Percentiles rank a stretch among this genome's conserved stretches.
phyloP scores from a whole-genome alignment of 2,888 invertebrate species.

The Drosophila emarginata region DNA sequence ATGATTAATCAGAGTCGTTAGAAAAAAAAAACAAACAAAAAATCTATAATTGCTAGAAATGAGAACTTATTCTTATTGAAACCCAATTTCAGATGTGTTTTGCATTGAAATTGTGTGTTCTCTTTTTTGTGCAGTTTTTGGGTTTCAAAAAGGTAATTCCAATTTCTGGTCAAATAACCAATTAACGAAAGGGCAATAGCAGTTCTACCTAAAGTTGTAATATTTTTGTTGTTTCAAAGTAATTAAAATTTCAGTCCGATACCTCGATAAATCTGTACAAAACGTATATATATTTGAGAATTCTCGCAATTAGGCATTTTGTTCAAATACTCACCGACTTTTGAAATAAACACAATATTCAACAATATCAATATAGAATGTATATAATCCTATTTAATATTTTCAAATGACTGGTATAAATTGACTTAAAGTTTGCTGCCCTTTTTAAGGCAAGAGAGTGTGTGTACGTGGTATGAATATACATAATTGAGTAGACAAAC shows the following conservation, averaged over 20 bases:
- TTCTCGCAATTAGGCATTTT: slow-evolving; percentile 7
- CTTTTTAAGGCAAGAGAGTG: slow-evolving; percentile 6
- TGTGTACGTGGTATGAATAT: slow-evolving; percentile 5
- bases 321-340: slow-evolving; percentile 4
- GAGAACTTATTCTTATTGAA: neutral
- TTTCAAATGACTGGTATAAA: slow-evolving; percentile 8
- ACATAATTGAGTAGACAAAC: slow-evolving; percentile 7
- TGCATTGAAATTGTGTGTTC: neutral
- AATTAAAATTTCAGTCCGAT: neutral
- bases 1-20: neutral
- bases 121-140: neutral
- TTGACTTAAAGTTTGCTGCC: slow-evolving; percentile 9
- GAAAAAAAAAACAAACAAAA: neutral
- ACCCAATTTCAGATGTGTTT: neutral
- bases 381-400: slow-evolving; percentile 14
- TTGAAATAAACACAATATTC: slow-evolving; percentile 9
- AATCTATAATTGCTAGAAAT: neutral
- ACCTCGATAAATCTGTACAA: neutral
- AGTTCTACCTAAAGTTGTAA: neutral
- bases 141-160: slow-evolving; percentile 42
- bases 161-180: slow-evolving; percentile 24
- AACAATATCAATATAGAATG: slow-evolving; percentile 7
- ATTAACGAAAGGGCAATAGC: neutral
- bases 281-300: neutral
- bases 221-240: neutral